Evolutionary conservation across 2,888 invertebrate species (phyloP), one percentile per base, ranked within the genome.

Genomic region (Drosophila maculinotata): DNA sequence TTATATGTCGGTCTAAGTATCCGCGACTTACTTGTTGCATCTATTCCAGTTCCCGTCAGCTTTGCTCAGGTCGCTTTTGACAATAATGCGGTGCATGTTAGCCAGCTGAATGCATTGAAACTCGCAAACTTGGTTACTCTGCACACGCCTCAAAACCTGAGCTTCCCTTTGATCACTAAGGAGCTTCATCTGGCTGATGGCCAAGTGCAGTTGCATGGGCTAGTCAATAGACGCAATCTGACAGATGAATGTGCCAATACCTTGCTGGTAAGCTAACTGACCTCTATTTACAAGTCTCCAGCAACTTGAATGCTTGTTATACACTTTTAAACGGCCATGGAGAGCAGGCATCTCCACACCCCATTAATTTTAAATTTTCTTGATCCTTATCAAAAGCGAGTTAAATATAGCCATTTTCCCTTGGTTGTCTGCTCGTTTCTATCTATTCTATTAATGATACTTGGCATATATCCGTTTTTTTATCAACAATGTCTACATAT

Each of bases 201-300:
- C 0, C 70, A 76, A 4, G 67, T 92, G 1, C 36, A 28, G 0
- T 81, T 89, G 0, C 33, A 67, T 15, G 91, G 91, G 1, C 68
- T 31, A 0, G 76, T 93, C 0, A 94, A 94, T 77, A 91, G 87
- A 0, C 65, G 90, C 1, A 84, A 92, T 69, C 83, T 94, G 14
- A 60, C 83, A 1, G 63, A 90, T 31, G 93, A 93, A 78, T 92
- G 90, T 54, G 59, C 87, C 14, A 93, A 93, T 62, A 93, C 94
- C 0, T 82, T 94, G 9, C 91, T 92, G 93, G 94, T 93, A 89
- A 89, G 89, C 83, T 6, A 15, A 10, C 7, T 9, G 3, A 3
- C 10, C 15, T 12, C 30, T 33, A 15, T 20, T 2, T 20, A 20
- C 20, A 20, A 20, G 4, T 20, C 4, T 20, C 20, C 4, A 20